Evolutionary conservation across 2,888 invertebrate species (phyloP).

Genomic region (Hirtodrosophila alboralis): DNA sequence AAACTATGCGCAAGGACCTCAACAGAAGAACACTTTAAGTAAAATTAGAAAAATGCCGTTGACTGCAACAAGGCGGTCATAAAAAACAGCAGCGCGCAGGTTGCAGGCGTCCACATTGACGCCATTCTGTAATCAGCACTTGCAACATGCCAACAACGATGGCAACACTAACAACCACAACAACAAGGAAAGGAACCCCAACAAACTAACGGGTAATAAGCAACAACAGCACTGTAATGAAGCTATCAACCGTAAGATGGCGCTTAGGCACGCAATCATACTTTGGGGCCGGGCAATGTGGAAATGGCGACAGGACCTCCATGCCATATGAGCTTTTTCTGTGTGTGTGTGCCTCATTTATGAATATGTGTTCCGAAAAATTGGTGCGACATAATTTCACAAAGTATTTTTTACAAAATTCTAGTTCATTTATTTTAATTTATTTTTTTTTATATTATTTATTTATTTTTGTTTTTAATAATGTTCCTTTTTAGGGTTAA

Average conservation of each 20-base stretch:
- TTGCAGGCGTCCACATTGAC: slow-evolving; percentile 59
- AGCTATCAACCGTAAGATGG: slow-evolving; percentile 77
- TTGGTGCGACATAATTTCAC: not conserved
- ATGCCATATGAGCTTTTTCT: slow-evolving; percentile 15
- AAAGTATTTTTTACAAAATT: not conserved
- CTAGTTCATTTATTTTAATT: no score
- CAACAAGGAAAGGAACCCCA: slow-evolving; percentile 29
- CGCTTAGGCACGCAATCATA: slow-evolving; percentile 78
- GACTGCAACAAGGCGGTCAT: slow-evolving; percentile 44
- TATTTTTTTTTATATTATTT: no score
- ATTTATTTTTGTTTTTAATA: no score
- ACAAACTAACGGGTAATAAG: slow-evolving; percentile 60
- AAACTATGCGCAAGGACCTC: slow-evolving; percentile 25
- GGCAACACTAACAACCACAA: slow-evolving; percentile 18
- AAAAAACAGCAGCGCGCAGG: slow-evolving; percentile 61
- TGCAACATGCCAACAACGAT: slow-evolving; percentile 57
- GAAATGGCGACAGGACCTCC: slow-evolving; percentile 16
- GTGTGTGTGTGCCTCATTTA: slow-evolving; percentile 1
- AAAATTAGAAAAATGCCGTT: slow-evolving; percentile 67
- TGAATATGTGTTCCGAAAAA: slow-evolving; percentile 15
- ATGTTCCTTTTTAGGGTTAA: no score
- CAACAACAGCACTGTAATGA: slow-evolving; percentile 73
- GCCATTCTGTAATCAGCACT: slow-evolving; percentile 66
- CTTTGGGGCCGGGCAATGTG: slow-evolving; percentile 52
- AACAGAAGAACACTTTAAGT: slow-evolving; percentile 55